Evolutionary conservation across 2,113 vertebrate species (phyloP).

Genomic region (Platichthys flesus): DNA sequence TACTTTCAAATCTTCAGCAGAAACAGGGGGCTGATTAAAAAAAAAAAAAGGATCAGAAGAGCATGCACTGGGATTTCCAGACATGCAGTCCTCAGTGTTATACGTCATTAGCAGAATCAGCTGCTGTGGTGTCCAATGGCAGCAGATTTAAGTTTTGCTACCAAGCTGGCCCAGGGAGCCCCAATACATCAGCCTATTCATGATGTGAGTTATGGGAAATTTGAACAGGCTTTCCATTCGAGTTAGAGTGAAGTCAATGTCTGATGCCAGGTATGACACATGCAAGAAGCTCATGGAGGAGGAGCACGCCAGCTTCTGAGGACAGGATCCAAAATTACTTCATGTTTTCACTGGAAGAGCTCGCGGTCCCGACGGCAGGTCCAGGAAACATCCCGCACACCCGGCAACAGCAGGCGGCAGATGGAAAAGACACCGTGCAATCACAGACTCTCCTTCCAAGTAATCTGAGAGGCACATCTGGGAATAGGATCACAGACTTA

Average conservation of each 20-base stretch:
- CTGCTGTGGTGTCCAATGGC: slow-evolving; percentile 28
- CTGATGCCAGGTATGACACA: slow-evolving; percentile 54
- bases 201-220: slow-evolving; percentile 53
- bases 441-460: slow-evolving; percentile 59
- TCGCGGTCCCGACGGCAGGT: slow-evolving; percentile 53
- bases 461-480: slow-evolving; percentile 43
- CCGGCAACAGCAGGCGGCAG: slow-evolving; percentile 57
- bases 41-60: slow-evolving; percentile 14
- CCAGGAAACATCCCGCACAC: slow-evolving; percentile 70
- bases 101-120: slow-evolving; percentile 27
- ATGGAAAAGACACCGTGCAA: slow-evolving; percentile 64
- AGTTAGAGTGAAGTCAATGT: slow-evolving; percentile 31
- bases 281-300: slow-evolving; percentile 27
- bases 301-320: slow-evolving; percentile 44
- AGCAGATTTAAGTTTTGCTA: slow-evolving; percentile 31
- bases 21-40: neutral
- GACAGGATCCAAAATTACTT: slow-evolving; percentile 57
- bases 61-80: slow-evolving; percentile 24
- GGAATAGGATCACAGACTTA: slow-evolving; percentile 52
- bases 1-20: slow-evolving; percentile 29
- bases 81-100: slow-evolving; percentile 26
- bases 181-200: slow-evolving; percentile 24
- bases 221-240: slow-evolving; percentile 42
- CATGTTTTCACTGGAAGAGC: slow-evolving; percentile 72
- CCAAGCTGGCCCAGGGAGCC: slow-evolving; percentile 24